These are phyloP conservation scores for Triplophysa yarkandensis DNA, from an alignment of 2,797 vertebrate genomes.

Conservation along the genomic window DNA sequence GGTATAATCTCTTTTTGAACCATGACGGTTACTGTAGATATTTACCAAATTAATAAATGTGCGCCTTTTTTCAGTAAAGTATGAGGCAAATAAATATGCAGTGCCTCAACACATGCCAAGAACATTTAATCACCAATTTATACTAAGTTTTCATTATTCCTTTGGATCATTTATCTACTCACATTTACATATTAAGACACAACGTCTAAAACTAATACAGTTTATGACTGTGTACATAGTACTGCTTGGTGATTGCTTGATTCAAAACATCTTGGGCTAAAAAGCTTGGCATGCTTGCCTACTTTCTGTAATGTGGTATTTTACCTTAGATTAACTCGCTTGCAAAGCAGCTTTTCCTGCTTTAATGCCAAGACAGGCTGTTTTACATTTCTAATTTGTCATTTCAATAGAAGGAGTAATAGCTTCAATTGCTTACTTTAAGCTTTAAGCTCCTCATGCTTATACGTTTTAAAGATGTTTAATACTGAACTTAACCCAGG, in stretches of 20 bases:
- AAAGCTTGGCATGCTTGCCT: conserved; percentile 20
- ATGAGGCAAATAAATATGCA: conserved; percentile 28
- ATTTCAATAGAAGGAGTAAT: conserved; percentile 69
- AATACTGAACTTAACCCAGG: conserved; percentile 74
- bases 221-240: not conserved
- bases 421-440: conserved; percentile 72
- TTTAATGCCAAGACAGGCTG: conserved; percentile 72
- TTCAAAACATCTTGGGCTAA: conserved; percentile 11
- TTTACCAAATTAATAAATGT: conserved; percentile 50
- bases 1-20: conserved; percentile 61
- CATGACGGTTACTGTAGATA: conserved; percentile 51
- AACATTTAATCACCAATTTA: not conserved
- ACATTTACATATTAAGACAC: not conserved
- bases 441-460: conserved; percentile 81
- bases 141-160: conserved; percentile 1
- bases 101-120: not conserved
- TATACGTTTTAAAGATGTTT: conserved; percentile 77
- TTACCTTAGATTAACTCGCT: conserved; percentile 70
- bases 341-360: conserved; percentile 65
- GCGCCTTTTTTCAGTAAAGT: conserved; percentile 39
- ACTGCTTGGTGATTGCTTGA: not conserved
- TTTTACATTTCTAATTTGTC: conserved; percentile 83
- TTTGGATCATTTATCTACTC: not conserved
- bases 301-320: conserved; percentile 65
- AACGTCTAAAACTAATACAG: conserved; percentile 3